Conservation (phyloP, 2,797 vertebrate genomes). For the Cyprinodon diabolis region DNA sequence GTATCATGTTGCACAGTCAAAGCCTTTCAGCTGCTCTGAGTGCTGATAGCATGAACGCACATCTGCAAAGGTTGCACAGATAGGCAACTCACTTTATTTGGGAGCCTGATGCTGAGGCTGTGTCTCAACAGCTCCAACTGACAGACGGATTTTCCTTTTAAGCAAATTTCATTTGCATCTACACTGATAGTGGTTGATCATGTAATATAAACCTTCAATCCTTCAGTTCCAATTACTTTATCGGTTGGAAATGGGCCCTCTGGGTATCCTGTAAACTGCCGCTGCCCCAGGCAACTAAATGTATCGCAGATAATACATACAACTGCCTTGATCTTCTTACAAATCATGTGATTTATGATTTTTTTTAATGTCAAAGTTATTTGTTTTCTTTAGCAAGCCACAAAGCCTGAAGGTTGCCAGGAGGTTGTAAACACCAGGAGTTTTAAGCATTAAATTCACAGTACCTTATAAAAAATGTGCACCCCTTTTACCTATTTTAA, state of each 20-base stretch:
- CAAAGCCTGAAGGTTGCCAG: not conserved
- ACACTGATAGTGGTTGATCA: not conserved
- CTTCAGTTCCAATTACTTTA: not conserved
- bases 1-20: constrained; percentile 70
- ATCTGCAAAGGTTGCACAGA: constrained; percentile 52
- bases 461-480: not conserved
- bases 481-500: not conserved
- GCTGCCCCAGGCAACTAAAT: not conserved
- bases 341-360: not conserved
- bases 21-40: constrained; percentile 55
- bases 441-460: not conserved
- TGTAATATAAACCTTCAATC: not conserved
- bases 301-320: not conserved
- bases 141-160: constrained; percentile 13
- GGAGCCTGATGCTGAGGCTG: constrained; percentile 18
- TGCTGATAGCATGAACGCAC: constrained; percentile 53
- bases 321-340: not conserved
- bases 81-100: constrained; percentile 54
- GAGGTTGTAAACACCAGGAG: not conserved
- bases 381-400: not conserved
- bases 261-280: not conserved
- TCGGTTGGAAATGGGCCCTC: not conserved
- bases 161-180: not conserved
- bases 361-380: not conserved
- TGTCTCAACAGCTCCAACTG: constrained; percentile 9